phyloP scores from a whole-genome alignment of 2,113 vertebrate genomes.

The Erpornis zantholeuca region DNA sequence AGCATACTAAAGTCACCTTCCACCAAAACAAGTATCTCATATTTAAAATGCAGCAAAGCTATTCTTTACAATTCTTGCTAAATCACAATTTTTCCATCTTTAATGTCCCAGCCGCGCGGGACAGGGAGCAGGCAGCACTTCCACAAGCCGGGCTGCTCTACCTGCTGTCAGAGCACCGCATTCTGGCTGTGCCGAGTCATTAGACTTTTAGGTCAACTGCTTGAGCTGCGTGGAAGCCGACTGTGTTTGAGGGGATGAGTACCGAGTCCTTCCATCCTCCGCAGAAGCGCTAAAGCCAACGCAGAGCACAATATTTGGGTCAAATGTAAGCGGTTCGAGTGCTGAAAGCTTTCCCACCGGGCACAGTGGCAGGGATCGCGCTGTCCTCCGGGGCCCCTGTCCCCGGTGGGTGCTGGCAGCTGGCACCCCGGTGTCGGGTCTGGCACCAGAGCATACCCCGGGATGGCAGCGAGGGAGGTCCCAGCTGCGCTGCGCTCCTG shows the following conservation, averaged over 20 bases:
- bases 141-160: too few species aligned
- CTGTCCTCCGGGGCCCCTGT: accelerated
- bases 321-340: not conserved
- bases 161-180: not conserved
- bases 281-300: not conserved
- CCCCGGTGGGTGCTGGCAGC: not conserved
- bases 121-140: not conserved
- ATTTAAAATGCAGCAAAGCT: not conserved
- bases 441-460: not conserved
- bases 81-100: not conserved
- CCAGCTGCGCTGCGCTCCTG: not conserved
- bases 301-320: not conserved
- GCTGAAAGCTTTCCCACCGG: not conserved
- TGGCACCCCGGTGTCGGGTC: not conserved
- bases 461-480: accelerated
- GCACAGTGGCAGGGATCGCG: accelerated
- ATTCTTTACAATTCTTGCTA: not conserved
- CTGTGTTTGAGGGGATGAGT: accelerated
- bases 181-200: not conserved
- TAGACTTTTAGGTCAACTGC: not conserved
- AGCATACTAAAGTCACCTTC: not conserved
- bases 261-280: too few species aligned
- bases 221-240: not conserved
- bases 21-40: not conserved
- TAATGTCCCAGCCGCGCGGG: accelerated